Base-by-base conservation (phyloP, 2,113 vertebrate genomes). In the Thunnus thynnus region DNA sequence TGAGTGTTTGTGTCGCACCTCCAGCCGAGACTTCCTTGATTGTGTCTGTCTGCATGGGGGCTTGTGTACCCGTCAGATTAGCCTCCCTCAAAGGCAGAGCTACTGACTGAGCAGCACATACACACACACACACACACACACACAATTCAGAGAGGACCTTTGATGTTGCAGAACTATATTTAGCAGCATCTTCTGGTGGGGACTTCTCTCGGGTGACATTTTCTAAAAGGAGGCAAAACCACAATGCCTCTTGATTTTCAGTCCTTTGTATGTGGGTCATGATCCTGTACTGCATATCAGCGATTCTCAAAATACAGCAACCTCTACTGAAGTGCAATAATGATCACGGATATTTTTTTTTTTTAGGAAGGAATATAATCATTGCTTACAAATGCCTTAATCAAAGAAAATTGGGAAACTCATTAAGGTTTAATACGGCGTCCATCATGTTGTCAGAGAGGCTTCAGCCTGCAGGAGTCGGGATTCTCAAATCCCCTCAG, bases 121-220 rank as follows among this genome's bases (percentile, higher is more conserved):
- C 70, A 66, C 61, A 74, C 61, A 74, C 74, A 62, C 32, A 62
- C 70, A 66, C 61, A 74, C 41, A 84, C 73, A 80, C 83, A 75
- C 77, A 76, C 76, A 78, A 73, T 89, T 89, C 89, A 91, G 93
- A 94, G 77, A 73, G 65, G 84, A 88, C 85, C 87, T 94, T 93
- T 93, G 91, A 94, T 92, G 91, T 88, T 64, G 74, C 73, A 25
- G 64, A 63, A 18, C 89, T 94, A 88, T 87, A 88, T 92, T 93
- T 91, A 94, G 90, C 90, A 16, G 57, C 82, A 81, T 85, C 76
- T 90, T 92, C 60, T 88, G 89, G 69, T 65, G 74, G 86, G 73
- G 87, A 82, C 83, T 80, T 89, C 86, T 89, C 78, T 72, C 25
- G 18, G 71, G 78, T 89, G 83, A 87, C 89, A 86, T 54, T 90